Conservation (phyloP, 2,113 vertebrate genomes). For the Speoplatyrhinus poulsoni region DNA sequence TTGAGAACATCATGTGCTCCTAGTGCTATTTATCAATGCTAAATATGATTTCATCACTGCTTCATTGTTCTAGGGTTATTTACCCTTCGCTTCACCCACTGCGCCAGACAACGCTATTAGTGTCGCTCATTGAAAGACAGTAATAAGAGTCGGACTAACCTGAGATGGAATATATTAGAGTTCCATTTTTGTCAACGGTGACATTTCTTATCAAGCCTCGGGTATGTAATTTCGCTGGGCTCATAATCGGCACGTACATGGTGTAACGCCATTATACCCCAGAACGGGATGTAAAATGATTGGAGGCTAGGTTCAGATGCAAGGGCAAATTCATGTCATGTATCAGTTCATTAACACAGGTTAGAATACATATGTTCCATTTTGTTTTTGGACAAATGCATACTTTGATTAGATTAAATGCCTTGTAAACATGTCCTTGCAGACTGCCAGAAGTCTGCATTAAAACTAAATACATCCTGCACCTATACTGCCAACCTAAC, state of each 20-base stretch:
- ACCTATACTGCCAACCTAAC: too few species aligned
- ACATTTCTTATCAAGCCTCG: constrained; percentile 67
- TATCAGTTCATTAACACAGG: constrained; percentile 51
- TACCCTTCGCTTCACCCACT: constrained; percentile 56
- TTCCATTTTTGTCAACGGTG: constrained; percentile 66
- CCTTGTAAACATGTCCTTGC: too few species aligned
- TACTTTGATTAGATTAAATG: too few species aligned
- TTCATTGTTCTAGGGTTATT: constrained; percentile 66
- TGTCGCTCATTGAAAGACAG: constrained; percentile 59
- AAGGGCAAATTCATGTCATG: constrained; percentile 7
- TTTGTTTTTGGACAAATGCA: too few species aligned
- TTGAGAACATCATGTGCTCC: constrained; percentile 22
- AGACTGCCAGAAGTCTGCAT: too few species aligned
- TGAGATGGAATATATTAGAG: constrained; percentile 69
- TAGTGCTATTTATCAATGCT: constrained; percentile 19
- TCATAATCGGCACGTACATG: constrained; percentile 20
- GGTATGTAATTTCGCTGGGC: constrained; percentile 58
- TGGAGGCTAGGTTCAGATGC: background rate
- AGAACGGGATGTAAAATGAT: background rate
- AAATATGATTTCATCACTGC: constrained; percentile 41
- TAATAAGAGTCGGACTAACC: constrained; percentile 65
- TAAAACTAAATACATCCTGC: too few species aligned
- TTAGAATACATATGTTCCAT: background rate
- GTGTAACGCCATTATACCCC: constrained; percentile 36
- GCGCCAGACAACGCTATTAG: constrained; percentile 63